A percentile compares a stretch with the other conserved stretches of the same genome.
phyloP scores from a whole-genome alignment of 2,113 vertebrate genomes.

The Neodontobutis hainanensis region DNA sequence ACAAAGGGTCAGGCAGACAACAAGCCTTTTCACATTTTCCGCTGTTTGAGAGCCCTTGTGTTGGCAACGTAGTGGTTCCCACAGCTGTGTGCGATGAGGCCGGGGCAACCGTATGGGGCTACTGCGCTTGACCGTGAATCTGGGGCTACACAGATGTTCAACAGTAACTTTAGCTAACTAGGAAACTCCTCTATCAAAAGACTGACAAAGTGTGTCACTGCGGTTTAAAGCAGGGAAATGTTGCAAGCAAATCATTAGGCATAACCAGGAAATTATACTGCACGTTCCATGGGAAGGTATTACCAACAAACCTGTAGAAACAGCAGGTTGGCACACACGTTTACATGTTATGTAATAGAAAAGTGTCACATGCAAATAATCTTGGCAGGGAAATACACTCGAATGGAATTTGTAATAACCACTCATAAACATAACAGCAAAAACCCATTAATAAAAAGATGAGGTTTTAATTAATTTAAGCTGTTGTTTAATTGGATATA shows the following conservation, averaged over 20 bases:
- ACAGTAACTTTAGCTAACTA: neutral
- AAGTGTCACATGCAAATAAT: conserved; percentile 36
- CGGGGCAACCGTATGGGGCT: conserved; percentile 11
- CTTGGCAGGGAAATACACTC: conserved; percentile 3
- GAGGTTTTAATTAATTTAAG: too few species aligned
- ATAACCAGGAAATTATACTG: conserved; percentile 44
- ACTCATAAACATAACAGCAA: neutral
- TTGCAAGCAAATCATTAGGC: conserved; percentile 37
- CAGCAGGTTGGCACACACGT: conserved; percentile 37
- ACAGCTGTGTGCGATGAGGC: conserved; percentile 58
- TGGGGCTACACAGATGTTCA: conserved; percentile 6
- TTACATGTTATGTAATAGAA: conserved; percentile 56
- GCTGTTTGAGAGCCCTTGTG: conserved; percentile 52
- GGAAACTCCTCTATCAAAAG: conserved; percentile 9
- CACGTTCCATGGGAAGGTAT: conserved; percentile 7
- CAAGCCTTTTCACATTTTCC: conserved; percentile 67
- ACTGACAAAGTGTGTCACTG: conserved; percentile 17
- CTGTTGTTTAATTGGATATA: too few species aligned
- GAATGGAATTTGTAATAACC: too few species aligned
- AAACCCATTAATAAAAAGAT: too few species aligned
- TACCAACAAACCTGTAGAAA: conserved; percentile 19
- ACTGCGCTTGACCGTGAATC: conserved; percentile 18
- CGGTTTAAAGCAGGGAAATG: conserved; percentile 39
- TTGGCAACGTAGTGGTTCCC: conserved; percentile 60
- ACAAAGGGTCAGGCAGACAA: conserved; percentile 68